Evolutionary conservation across 2,113 vertebrate species (phyloP).

Genomic region (Puffinus mauretanicus): DNA sequence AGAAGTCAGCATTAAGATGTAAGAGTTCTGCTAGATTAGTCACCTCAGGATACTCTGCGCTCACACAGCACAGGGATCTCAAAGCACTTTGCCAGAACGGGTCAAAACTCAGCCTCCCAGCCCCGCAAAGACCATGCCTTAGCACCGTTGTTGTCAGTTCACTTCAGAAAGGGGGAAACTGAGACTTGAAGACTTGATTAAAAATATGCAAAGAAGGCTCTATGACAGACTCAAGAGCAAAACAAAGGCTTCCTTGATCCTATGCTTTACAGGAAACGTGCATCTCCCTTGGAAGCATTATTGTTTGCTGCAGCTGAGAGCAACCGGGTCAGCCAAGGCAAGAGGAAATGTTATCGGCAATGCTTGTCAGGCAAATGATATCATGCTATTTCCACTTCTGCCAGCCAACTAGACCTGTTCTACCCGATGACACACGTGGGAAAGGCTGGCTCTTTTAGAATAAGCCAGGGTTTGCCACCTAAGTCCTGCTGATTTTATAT

Average conservation of each 20-base stretch:
- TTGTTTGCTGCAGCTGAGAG: conserved; percentile 47
- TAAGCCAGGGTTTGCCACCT: not conserved
- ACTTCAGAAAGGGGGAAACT: not conserved
- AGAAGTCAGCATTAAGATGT: conserved; percentile 71
- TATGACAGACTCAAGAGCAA: not conserved
- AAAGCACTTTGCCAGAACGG: not conserved
- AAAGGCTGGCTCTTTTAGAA: not conserved
- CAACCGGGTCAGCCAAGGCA: conserved; percentile 12
- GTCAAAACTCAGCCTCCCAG: not conserved
- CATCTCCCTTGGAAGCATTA: conserved; percentile 15
- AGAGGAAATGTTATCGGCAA: conserved; percentile 10
- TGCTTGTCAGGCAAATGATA: not conserved
- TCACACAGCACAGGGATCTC: not conserved
- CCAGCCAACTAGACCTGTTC: not conserved
- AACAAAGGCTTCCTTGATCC: conserved; percentile 29
- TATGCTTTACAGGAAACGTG: not conserved
- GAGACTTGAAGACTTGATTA: not conserved
- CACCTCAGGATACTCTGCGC: conserved; percentile 34
- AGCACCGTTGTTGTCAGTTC: not conserved
- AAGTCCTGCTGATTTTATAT: not conserved
- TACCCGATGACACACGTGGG: not conserved
- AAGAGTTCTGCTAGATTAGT: conserved; percentile 65
- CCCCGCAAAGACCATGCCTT: not conserved
- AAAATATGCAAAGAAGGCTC: not conserved
- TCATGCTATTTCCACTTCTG: conserved; percentile 12